Evolutionary conservation across 1,140 invertebrate genomes (phyloP).

Genomic region (Apis laboriosa): DNA sequence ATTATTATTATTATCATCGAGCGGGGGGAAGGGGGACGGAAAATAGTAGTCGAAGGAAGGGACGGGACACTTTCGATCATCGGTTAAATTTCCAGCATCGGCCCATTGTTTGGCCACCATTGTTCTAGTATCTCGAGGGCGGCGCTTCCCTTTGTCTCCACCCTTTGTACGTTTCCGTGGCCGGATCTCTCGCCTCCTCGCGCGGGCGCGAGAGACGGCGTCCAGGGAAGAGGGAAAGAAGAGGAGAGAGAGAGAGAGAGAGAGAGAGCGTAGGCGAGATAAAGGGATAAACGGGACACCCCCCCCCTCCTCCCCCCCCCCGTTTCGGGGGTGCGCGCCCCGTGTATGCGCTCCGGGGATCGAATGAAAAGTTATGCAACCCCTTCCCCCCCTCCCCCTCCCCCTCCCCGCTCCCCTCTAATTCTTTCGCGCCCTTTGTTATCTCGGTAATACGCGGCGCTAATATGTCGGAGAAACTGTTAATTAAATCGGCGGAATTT

Average conservation of each 20-base stretch:
- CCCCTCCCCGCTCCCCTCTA: conserved; percentile 20
- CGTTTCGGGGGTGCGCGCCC: conserved; percentile 1
- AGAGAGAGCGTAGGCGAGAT: conserved; percentile 4
- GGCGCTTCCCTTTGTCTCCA: conserved; percentile 80
- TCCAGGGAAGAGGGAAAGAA: conserved; percentile 34
- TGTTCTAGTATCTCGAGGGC: conserved; percentile 80
- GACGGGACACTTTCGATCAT: conserved; percentile 68
- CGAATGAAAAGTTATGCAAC: conserved; percentile 62
- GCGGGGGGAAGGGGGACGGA: conserved; percentile 45
- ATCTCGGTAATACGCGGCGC: conserved; percentile 17
- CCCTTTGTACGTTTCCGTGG: conserved; percentile 78
- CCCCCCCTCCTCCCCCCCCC: background rate
- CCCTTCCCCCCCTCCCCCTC: background rate
- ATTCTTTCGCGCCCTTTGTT: conserved; percentile 59
- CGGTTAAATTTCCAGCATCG: conserved; percentile 74
- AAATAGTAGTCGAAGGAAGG: conserved; percentile 56
- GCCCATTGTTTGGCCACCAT: conserved; percentile 76
- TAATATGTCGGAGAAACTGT: conserved; percentile 40
- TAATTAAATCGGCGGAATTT: conserved; percentile 55
- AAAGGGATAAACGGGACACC: conserved; percentile 52
- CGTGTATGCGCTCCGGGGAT: conserved; percentile 16
- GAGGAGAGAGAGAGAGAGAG: background rate
- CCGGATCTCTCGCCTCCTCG: conserved; percentile 73
- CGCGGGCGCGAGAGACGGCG: conserved; percentile 68
- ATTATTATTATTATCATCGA: conserved; percentile 24